These are phyloP conservation scores for Lordiphosa clarofinis DNA, from an alignment of 1,140 invertebrate genomes.

Conservation along the genomic window DNA sequence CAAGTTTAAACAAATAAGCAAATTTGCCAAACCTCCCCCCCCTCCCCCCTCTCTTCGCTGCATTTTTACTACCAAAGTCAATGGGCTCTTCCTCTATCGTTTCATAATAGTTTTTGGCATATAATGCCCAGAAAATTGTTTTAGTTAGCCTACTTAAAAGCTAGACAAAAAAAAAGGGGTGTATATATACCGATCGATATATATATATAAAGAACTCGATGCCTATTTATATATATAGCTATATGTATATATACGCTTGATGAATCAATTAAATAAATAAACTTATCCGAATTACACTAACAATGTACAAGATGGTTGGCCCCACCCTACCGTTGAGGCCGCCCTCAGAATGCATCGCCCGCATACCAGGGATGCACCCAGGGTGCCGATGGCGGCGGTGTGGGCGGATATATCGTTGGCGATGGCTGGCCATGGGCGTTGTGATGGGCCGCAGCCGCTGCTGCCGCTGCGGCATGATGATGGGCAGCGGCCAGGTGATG, in stretches of 20 bases:
- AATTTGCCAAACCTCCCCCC: too few species aligned
- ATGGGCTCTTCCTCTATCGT: conserved; percentile 6
- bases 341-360: conserved; percentile 68
- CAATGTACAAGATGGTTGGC: conserved; percentile 19
- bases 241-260: neutral
- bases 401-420: conserved; percentile 79
- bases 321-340: conserved; percentile 1
- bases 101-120: conserved; percentile 48
- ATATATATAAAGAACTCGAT: neutral
- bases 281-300: conserved; percentile 14
- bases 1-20: too few species aligned
- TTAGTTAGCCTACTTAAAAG: conserved; percentile 63
- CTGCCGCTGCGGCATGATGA: conserved; percentile 32
- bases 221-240: neutral
- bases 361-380: conserved; percentile 80
- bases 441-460: conserved; percentile 51
- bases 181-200: neutral
- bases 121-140: conserved; percentile 63
- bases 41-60: neutral
- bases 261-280: conserved; percentile 22
- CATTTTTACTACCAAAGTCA: neutral
- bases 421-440: conserved; percentile 72
- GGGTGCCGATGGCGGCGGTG: conserved; percentile 76
- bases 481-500: conserved; percentile 27
- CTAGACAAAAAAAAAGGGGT: conserved; percentile 42